Evolutionary conservation across 2,888 invertebrate genomes (phyloP).

Genomic region (Pandemis cinnamomeana): DNA sequence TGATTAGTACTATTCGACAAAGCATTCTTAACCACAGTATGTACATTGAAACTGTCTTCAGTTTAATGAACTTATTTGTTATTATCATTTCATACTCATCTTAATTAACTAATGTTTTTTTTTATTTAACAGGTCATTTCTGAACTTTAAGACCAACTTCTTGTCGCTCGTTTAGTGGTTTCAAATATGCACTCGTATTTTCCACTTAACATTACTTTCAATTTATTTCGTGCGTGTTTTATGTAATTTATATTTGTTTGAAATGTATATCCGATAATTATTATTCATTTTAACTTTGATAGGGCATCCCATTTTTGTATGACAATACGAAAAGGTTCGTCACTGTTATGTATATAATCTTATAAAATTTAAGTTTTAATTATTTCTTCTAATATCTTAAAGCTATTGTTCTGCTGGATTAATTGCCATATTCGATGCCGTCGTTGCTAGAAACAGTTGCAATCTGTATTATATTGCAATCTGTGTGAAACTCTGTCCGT

Average conservation of each 20-base stretch:
- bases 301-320: neutral
- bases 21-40: slow-evolving; percentile 12
- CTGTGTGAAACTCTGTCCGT: neutral
- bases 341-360: neutral
- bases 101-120: neutral
- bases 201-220: neutral
- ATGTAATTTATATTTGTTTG: neutral
- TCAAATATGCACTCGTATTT: neutral
- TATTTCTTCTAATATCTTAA: slow-evolving; percentile 19
- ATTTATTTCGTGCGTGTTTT: neutral
- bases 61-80: neutral
- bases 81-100: neutral
- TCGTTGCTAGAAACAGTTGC: slow-evolving; percentile 1
- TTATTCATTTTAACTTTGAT: neutral
- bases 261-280: neutral
- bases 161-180: neutral
- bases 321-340: neutral
- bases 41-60: slow-evolving; percentile 12
- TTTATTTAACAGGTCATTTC: neutral
- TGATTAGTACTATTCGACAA: neutral
- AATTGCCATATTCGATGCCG: slow-evolving; percentile 21
- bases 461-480: neutral
- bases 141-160: neutral
- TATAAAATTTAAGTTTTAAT: neutral
- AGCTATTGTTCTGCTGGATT: slow-evolving; percentile 26